A percentile compares a stretch with the other conserved stretches of the same genome.
Evolutionary conservation across 2,888 invertebrate genomes (phyloP).

Genomic region (Cactoblastis cactorum): DNA sequence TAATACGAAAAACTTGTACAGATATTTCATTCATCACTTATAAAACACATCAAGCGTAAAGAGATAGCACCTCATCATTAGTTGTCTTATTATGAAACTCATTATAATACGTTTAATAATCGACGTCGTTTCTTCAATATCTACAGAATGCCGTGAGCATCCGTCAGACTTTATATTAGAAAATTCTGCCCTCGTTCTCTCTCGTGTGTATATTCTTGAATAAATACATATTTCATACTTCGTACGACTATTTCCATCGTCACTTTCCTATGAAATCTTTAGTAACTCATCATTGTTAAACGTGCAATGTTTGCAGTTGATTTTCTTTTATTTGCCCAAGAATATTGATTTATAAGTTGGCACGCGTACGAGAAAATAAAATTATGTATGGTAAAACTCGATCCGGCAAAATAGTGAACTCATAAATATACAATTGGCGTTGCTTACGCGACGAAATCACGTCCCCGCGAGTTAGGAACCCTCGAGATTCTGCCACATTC

Average conservation of each 20-base stretch:
- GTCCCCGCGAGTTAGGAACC: conserved; percentile 50
- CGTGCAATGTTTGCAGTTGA: background rate
- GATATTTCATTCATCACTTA: too few relatives aligned
- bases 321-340: background rate
- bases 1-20: too few relatives aligned
- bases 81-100: background rate
- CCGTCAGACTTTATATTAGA: conserved; percentile 23
- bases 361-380: conserved; percentile 25
- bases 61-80: background rate
- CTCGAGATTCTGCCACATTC: conserved; percentile 60
- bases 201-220: conserved; percentile 20
- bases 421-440: conserved; percentile 77
- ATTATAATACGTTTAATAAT: conserved; percentile 8
- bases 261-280: conserved; percentile 1
- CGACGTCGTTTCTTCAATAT: conserved; percentile 18
- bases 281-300: background rate
- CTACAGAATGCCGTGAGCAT: conserved; percentile 21
- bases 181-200: conserved; percentile 22
- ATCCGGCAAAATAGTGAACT: conserved; percentile 59
- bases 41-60: too few relatives aligned
- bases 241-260: conserved; percentile 14
- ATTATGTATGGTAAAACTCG: conserved; percentile 40
- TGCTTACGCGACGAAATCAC: conserved; percentile 66
- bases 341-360: background rate
- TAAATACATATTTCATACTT: conserved; percentile 20